Evolutionary conservation across 2,113 vertebrate species (phyloP).

Genomic region (Furnarius figulus): DNA sequence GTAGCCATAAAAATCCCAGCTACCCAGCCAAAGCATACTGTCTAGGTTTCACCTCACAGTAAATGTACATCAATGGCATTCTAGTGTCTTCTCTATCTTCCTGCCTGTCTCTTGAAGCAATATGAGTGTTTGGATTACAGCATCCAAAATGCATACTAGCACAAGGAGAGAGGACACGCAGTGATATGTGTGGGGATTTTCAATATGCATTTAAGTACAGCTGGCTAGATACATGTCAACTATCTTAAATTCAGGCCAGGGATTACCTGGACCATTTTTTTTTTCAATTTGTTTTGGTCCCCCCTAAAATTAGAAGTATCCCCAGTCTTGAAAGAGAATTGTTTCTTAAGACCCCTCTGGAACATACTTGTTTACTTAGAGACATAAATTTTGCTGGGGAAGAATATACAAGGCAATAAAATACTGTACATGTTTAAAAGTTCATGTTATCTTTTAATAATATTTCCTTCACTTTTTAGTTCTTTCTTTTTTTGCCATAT

Average conservation of each 20-base stretch:
- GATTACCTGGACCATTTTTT: neutral
- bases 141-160: neutral
- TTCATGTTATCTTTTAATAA: neutral
- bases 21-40: neutral
- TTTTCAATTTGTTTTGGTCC: neutral
- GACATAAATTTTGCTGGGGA: neutral
- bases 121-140: neutral
- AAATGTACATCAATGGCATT: neutral
- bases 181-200: neutral
- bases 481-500: neutral
- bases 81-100: neutral
- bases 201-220: neutral
- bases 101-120: neutral
- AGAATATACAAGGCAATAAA: neutral
- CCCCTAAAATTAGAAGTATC: neutral
- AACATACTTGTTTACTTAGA: neutral
- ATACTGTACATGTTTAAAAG: neutral
- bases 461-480: neutral
- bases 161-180: neutral
- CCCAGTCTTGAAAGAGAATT: neutral
- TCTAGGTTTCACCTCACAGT: neutral
- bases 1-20: neutral
- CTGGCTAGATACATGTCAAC: neutral
- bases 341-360: neutral
- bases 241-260: fast-evolving